These are phyloP conservation scores for Pelobates cultripes DNA, from an alignment of 2,797 vertebrate genomes.

Conservation along the genomic window DNA sequence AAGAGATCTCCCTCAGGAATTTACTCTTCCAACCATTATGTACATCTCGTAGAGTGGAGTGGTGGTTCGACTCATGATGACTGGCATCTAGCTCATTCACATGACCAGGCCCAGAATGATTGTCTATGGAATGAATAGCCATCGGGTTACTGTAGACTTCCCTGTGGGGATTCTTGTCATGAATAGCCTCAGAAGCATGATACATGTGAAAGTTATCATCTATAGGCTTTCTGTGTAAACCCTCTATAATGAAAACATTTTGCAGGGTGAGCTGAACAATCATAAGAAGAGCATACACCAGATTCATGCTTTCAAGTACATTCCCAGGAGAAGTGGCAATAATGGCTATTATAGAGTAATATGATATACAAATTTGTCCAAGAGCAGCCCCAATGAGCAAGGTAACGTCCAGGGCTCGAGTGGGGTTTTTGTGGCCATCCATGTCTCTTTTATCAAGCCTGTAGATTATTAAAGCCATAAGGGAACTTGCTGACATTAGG, in stretches of 20 bases:
- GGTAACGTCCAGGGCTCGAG: slow-evolving; percentile 87
- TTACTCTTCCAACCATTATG: slow-evolving; percentile 81
- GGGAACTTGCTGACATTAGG: slow-evolving; percentile 80
- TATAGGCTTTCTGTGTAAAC: slow-evolving; percentile 86
- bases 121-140: slow-evolving; percentile 56
- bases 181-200: slow-evolving; percentile 25
- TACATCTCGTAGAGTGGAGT: slow-evolving; percentile 28
- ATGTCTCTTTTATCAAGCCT: slow-evolving; percentile 84
- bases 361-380: slow-evolving; percentile 89
- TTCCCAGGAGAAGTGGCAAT: slow-evolving; percentile 73
- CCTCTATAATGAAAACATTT: slow-evolving; percentile 91
- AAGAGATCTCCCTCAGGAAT: slow-evolving; percentile 85
- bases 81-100: slow-evolving; percentile 11
- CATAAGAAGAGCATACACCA: slow-evolving; percentile 81
- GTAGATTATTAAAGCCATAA: slow-evolving; percentile 79
- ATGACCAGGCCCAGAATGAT: neutral
- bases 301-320: slow-evolving; percentile 76
- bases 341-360: slow-evolving; percentile 88
- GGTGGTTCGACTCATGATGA: neutral
- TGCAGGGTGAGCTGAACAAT: slow-evolving; percentile 89
- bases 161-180: slow-evolving; percentile 67
- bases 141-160: slow-evolving; percentile 69
- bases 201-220: slow-evolving; percentile 58
- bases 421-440: slow-evolving; percentile 88
- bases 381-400: slow-evolving; percentile 89